phyloP scores from a whole-genome alignment of 2,113 vertebrate genomes.

The Emydura subglobosa region DNA sequence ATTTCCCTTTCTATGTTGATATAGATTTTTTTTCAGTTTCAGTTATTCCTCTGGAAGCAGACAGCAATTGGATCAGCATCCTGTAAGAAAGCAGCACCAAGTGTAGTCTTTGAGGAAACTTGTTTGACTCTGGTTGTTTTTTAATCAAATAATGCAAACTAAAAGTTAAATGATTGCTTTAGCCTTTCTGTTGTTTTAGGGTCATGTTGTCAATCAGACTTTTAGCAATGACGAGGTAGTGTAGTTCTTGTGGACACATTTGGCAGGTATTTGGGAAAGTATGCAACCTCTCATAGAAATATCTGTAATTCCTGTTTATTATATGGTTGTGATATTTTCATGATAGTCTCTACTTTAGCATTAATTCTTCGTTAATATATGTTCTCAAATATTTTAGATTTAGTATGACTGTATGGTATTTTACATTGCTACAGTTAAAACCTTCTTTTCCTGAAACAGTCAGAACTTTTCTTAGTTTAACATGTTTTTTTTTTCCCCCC shows the following conservation, averaged over 20 bases:
- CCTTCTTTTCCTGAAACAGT: background rate
- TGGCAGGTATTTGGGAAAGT: background rate
- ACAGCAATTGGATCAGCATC: background rate
- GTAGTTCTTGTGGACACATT: background rate
- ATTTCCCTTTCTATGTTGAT: background rate
- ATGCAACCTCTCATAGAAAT: background rate
- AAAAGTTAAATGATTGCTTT: background rate
- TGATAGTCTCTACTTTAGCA: background rate
- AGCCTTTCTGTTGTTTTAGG: background rate
- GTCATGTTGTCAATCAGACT: background rate
- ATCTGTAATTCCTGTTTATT: background rate
- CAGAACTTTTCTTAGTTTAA: background rate
- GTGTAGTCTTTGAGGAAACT: background rate
- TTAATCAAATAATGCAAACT: background rate
- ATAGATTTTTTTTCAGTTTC: background rate
- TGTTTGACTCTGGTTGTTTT: constrained; percentile 3
- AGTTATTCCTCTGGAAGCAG: background rate
- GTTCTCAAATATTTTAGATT: background rate
- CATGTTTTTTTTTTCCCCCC: background rate
- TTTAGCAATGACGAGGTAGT: background rate
- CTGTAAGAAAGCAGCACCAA: background rate
- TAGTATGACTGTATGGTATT: background rate
- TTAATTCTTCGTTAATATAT: background rate
- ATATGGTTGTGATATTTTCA: background rate
- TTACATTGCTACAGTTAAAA: background rate